These are phyloP conservation scores for Rhineura floridana DNA, from an alignment of 2,113 vertebrate genomes.

Conservation along the genomic window DNA sequence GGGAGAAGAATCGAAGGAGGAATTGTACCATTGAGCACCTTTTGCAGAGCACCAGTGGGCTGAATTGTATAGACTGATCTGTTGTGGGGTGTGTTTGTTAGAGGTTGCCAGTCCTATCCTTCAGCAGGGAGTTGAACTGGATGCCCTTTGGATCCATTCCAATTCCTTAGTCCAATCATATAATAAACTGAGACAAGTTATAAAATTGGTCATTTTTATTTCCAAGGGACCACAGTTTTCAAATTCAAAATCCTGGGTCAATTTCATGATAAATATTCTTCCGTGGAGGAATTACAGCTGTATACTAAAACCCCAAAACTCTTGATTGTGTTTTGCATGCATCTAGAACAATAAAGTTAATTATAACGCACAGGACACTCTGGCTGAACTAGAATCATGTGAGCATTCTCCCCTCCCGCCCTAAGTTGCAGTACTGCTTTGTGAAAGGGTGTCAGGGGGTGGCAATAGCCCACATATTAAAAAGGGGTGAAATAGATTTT, in stretches of 20 bases:
- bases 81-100: background rate
- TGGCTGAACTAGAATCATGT: constrained; percentile 11
- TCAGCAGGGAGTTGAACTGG: background rate
- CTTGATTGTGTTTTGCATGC: no score
- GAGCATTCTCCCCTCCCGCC: constrained; percentile 29
- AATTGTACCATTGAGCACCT: background rate
- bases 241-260: background rate
- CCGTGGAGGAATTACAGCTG: background rate
- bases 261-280: background rate
- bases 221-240: background rate
- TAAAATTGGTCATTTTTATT: background rate
- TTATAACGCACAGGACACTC: background rate
- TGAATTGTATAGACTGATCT: background rate
- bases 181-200: background rate
- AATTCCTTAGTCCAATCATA: background rate
- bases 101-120: background rate
- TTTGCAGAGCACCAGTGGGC: background rate
- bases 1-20: no score
- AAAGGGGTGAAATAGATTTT: constrained; percentile 69
- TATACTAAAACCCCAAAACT: background rate
- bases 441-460: constrained; percentile 6
- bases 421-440: constrained; percentile 56
- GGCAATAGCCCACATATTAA: constrained; percentile 49
- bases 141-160: no score
- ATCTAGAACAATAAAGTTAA: no score